Evolutionary conservation across 2,113 vertebrate species (phyloP), one percentile per base, ranked within the genome.

Genomic region (Seriola dumerili): DNA sequence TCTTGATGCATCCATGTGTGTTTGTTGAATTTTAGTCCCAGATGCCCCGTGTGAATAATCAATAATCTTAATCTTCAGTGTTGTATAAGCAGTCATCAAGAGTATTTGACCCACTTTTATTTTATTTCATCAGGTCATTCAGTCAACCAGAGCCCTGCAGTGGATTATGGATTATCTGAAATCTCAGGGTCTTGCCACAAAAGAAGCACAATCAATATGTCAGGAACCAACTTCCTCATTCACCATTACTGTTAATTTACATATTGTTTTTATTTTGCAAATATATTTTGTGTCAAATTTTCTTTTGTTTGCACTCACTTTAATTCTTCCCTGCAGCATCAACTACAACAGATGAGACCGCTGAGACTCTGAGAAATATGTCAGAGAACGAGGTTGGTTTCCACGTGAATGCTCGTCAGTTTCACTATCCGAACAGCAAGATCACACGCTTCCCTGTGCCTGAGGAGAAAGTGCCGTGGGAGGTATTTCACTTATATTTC

Each of bases 381-480:
- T n/a, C 25, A 0, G 85, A 91, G 21, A 76, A 55, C 3, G 89
- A 93, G 23, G 70, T 80, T 0, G 3, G 42, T 0, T 89, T 77
- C 77, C 98, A 99, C 0, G 91, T 96, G 62, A 96, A 95, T 0
- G 96, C 97, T 48, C 95, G 97, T 36, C 94, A 96, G 64, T 92
- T 97, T 29, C 78, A 94, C 3, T 99, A 99, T 79, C 97, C 97
- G 0, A 81, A 72, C 65, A 95, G 94, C 72, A 92, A 88, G 14
- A 48, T 95, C 7, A 66, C 58, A 0, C 96, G 98, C 36, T 99
- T 98, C 89, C 97, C 97, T 0, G 98, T 99, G 81, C 97, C 98
- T 0, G 96, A 99, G 4, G 98, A 99, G 94, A 98, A 97, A 84
- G 98, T 99, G 62, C 95, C 96, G 21, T 99, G 98, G 98, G 94